Evolutionary conservation across 2,888 invertebrate genomes (phyloP), one percentile per base, ranked within the genome.

Genomic region (Papilio gigon): DNA sequence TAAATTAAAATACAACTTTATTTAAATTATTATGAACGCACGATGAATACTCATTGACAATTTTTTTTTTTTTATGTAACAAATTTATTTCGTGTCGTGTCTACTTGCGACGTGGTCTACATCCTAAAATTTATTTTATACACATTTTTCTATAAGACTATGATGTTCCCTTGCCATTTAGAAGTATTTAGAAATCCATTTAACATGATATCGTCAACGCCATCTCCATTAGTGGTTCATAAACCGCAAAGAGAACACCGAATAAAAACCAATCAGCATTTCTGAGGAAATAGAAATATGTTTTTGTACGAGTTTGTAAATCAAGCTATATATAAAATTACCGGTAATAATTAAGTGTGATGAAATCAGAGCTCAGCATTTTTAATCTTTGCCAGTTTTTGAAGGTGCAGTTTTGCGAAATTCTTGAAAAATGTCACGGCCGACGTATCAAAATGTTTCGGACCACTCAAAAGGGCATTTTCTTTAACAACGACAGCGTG

Each of bases 341-440:
- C 71, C 67, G 65, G 70, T 62, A 68, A 70, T 70, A 78, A 84
- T 85, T 84, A 84, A 81, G 68, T 81, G 74, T 87, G 82, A 77
- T 76, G 86, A 86, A 89, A 89, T 81, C 82, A 77, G 84, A 84
- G 80, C 83, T 78, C 75, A 76, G 73, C 72, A 75, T 79, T 82
- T 84, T 84, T 85, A 83, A 84, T 83, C 81, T 83, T 84, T 83
- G 80, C 81, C 79, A 78, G 80, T 84, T 84, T 82, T 80, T 76
- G 77, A 78, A 76, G 74, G 74, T 56, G 27, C 79, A 77, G 68
- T n/a, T 76, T 89, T 85, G 78, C 81, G 85, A 82, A 86, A 83
- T 74, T 65, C 72, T 66, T 74, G 73, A 78, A 76, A 87, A 89
- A 90, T 88, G 89, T 89, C 90, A 91, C 74, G 90, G 90, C 72